Percentiles rank a stretch among this genome's conserved stretches.
These are phyloP conservation scores for Hemitrygon akajei DNA, from an alignment of 2,797 vertebrate genomes.

Conservation along the genomic window DNA sequence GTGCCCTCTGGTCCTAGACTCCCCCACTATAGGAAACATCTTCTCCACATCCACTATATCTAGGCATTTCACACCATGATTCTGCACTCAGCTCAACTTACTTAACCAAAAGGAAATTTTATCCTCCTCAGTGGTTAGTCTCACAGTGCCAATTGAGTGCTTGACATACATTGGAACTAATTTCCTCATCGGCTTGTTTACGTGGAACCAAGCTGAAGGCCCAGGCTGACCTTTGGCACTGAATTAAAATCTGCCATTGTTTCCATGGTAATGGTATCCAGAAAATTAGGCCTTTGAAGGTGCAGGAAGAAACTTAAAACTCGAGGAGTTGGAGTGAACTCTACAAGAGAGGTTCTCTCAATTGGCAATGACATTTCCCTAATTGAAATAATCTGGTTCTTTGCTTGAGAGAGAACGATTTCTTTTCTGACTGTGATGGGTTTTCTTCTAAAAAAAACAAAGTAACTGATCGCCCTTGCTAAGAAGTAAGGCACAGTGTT, in stretches of 20 bases:
- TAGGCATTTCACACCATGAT: too few species aligned
- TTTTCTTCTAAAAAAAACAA: conserved; percentile 43
- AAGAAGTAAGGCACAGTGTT: conserved; percentile 44
- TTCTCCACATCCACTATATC: too few species aligned
- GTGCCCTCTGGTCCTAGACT: too few species aligned
- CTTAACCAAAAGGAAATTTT: too few species aligned
- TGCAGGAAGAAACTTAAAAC: conserved; percentile 56
- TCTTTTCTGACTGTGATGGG: conserved; percentile 26
- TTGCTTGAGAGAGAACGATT: conserved; percentile 42
- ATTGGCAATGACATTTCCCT: conserved; percentile 49
- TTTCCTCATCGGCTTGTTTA: conserved; percentile 18
- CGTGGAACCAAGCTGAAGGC: conserved; percentile 50
- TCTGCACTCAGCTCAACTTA: neutral
- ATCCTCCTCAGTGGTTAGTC: neutral
- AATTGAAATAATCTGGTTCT: conserved; percentile 59
- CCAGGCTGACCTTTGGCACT: conserved; percentile 59
- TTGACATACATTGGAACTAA: neutral
- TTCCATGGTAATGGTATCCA: conserved; percentile 57
- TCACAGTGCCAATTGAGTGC: neutral
- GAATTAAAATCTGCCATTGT: conserved; percentile 61
- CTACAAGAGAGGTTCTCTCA: conserved; percentile 50
- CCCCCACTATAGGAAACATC: too few species aligned
- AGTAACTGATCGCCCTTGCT: conserved; percentile 42
- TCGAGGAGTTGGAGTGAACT: conserved; percentile 48
- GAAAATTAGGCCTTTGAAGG: conserved; percentile 60